A percentile compares a stretch with the other conserved stretches of the same genome.
Evolutionary conservation across 2,113 vertebrate species (phyloP).

Genomic region (Etheostoma cragini): DNA sequence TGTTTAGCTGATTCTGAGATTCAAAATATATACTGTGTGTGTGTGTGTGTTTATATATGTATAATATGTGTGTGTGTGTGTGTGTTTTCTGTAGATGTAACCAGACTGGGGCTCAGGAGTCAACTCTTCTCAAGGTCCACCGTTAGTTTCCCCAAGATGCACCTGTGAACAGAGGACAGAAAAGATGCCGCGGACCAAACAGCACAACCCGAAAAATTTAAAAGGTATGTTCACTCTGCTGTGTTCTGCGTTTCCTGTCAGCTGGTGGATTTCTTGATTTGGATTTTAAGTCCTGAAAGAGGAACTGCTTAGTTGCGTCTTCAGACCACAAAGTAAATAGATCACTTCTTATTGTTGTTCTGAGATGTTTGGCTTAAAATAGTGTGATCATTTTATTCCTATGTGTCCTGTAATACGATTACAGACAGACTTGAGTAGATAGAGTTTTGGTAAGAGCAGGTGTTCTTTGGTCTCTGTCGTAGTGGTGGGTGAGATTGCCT

Average conservation of each 20-base stretch:
- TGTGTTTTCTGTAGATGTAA: conserved; percentile 62
- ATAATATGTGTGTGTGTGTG: not conserved
- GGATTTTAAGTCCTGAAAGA: not conserved
- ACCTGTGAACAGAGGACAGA: conserved; percentile 75
- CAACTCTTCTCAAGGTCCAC: conserved; percentile 44
- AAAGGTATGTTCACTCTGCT: conserved; percentile 87
- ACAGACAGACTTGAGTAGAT: not conserved
- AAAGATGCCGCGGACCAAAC: conserved; percentile 98
- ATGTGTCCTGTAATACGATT: too few relatives aligned
- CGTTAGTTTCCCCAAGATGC: conserved; percentile 70
- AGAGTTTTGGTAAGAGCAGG: not conserved
- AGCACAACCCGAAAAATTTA: conserved; percentile 97
- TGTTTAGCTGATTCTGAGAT: conserved; percentile 32
- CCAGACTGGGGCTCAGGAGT: conserved; percentile 35
- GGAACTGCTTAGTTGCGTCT: not conserved
- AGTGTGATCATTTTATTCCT: not conserved
- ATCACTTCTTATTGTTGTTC: not conserved
- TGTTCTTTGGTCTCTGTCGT: not conserved
- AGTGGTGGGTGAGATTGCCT: not conserved
- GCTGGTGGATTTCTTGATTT: not conserved
- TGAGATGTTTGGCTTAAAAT: not conserved
- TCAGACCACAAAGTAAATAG: not conserved
- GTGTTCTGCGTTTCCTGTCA: not conserved
- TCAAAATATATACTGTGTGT: too few relatives aligned
- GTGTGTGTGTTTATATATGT: not conserved